A percentile compares a stretch with the other conserved stretches of the same genome.
These are phyloP conservation scores for Gyrodactylus bullatarudis DNA, from an alignment of 1,140 invertebrate species.

Conservation along the genomic window DNA sequence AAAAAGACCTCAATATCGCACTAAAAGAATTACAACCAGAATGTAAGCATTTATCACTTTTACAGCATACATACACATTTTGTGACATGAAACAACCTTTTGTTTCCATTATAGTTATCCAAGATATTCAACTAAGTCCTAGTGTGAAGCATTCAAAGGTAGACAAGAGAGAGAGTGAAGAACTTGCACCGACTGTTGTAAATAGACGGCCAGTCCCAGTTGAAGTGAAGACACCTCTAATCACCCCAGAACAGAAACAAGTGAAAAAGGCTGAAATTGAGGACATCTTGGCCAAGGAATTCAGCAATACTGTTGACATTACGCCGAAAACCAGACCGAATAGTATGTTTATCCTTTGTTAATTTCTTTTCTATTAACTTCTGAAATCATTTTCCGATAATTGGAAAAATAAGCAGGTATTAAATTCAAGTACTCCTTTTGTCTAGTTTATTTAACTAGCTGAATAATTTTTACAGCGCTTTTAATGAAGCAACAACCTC, in stretches of 20 bases:
- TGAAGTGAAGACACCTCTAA: background rate
- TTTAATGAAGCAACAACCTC: no score
- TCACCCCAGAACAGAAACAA: background rate
- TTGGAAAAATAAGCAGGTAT: no score
- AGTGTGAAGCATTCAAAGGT: no score
- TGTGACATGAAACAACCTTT: background rate
- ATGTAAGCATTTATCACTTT: background rate
- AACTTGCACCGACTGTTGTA: background rate
- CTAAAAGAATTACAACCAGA: background rate
- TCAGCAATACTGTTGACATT: background rate
- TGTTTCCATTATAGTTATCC: background rate
- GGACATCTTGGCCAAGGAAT: background rate
- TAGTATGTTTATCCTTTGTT: no score
- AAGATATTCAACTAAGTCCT: background rate
- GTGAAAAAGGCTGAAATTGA: background rate
- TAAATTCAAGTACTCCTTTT: no score
- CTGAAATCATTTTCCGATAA: no score
- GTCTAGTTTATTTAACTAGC: no score
- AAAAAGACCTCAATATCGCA: background rate
- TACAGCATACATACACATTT: background rate
- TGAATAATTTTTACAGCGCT: no score
- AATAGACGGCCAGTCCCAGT: no score
- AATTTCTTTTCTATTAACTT: no score
- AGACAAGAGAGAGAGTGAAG: no score
- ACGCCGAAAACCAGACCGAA: no score